These are phyloP conservation scores for Apostichopus parvimensis DNA, from an alignment of 35 echinoderm and acorn worm species.

Conservation along the genomic window DNA sequence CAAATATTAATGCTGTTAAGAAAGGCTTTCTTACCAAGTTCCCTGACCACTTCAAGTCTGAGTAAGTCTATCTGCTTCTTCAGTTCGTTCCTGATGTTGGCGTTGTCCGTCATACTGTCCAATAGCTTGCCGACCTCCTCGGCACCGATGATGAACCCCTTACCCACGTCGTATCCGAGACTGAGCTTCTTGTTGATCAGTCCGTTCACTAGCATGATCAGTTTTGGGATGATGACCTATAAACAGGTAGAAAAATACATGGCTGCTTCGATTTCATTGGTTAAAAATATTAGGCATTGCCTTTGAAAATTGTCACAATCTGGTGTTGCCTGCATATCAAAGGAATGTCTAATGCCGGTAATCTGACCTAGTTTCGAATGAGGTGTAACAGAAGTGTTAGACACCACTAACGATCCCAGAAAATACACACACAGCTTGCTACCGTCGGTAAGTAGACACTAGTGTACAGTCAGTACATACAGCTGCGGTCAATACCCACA, in stretches of 20 bases:
- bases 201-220: slow-evolving; percentile 68
- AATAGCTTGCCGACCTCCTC: slow-evolving; percentile 89
- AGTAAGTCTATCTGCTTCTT: slow-evolving; percentile 69
- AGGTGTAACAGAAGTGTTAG: too few relatives aligned
- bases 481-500: too few relatives aligned
- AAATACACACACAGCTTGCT: too few relatives aligned
- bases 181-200: slow-evolving; percentile 90
- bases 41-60: slow-evolving; percentile 77
- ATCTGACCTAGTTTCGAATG: too few relatives aligned
- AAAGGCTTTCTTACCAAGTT: slow-evolving; percentile 68
- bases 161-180: slow-evolving; percentile 95
- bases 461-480: too few relatives aligned
- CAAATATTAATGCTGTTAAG: neutral
- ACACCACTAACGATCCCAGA: too few relatives aligned
- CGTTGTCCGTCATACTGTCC: slow-evolving; percentile 80
- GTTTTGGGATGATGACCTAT: slow-evolving; percentile 78
- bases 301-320: too few relatives aligned
- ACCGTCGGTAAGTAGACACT: too few relatives aligned
- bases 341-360: too few relatives aligned
- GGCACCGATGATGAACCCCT: slow-evolving; percentile 88
- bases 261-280: too few relatives aligned
- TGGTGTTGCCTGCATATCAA: too few relatives aligned
- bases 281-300: too few relatives aligned
- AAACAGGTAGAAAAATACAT: neutral
- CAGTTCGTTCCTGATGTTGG: slow-evolving; percentile 76